These are phyloP conservation scores for Myrmecophaga tridactyla DNA, from an alignment of 2,113 vertebrate genomes.

Conservation along the genomic window DNA sequence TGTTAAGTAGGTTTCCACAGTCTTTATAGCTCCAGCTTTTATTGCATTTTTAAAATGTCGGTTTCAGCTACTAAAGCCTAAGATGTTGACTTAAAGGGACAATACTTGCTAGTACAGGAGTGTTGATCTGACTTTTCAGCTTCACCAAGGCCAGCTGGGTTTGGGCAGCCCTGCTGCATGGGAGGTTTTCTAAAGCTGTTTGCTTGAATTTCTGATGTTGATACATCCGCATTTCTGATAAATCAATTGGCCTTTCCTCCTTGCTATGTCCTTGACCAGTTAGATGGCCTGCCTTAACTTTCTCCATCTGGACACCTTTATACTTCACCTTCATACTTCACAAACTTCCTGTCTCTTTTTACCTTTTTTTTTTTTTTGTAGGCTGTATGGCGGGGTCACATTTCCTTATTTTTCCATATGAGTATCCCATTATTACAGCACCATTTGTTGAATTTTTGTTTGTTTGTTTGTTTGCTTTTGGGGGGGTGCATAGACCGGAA, in stretches of 20 bases:
- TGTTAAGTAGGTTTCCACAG: conserved; percentile 77
- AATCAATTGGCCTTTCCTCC: neutral
- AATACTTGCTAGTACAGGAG: conserved; percentile 18
- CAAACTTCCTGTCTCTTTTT: neutral
- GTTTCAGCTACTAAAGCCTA: conserved; percentile 70
- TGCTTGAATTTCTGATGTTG: conserved; percentile 10
- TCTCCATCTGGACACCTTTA: neutral
- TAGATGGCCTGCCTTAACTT: neutral
- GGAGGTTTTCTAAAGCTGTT: neutral
- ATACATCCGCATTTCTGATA: neutral
- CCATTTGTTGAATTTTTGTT: too few relatives aligned
- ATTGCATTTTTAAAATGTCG: conserved; percentile 72
- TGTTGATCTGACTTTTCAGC: conserved; percentile 46
- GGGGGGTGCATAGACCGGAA: too few relatives aligned
- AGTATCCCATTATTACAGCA: too few relatives aligned
- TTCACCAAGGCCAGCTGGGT: neutral
- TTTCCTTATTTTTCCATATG: too few relatives aligned
- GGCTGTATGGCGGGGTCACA: too few relatives aligned
- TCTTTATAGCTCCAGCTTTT: conserved; percentile 70
- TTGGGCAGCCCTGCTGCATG: neutral
- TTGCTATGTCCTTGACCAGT: neutral
- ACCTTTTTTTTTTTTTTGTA: too few relatives aligned
- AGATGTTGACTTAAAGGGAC: conserved; percentile 63
- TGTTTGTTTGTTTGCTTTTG: too few relatives aligned
- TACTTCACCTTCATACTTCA: neutral